Evolutionary conservation across 1,140 invertebrate species (phyloP).

Genomic region (Fragariocoptes setiger): DNA sequence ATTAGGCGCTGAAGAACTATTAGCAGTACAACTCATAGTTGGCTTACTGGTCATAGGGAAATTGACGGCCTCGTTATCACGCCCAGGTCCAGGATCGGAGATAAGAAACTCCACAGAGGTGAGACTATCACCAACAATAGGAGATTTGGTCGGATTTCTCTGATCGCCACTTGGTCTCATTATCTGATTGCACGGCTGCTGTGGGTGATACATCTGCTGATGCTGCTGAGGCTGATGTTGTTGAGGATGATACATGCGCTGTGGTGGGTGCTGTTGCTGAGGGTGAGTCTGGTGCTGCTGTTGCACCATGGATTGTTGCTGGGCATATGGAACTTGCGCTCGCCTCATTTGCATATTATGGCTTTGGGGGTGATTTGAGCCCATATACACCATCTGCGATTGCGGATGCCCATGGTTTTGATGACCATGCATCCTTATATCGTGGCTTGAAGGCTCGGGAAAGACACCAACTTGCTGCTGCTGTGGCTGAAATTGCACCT

Average conservation of each 20-base stretch:
- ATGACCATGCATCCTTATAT: too few species aligned
- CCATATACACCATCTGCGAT: too few species aligned
- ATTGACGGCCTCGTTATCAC: slow-evolving; percentile 8
- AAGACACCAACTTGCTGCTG: slow-evolving; percentile 1
- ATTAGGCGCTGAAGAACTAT: too few species aligned
- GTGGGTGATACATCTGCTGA: neutral
- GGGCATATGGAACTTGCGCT: too few species aligned
- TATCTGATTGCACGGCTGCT: neutral
- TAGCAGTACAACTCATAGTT: too few species aligned
- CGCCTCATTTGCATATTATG: too few species aligned
- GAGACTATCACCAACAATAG: slow-evolving; percentile 7
- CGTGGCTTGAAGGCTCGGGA: too few species aligned
- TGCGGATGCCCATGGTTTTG: too few species aligned
- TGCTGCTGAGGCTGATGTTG: slow-evolving; percentile 9
- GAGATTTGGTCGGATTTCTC: neutral
- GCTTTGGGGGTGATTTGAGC: too few species aligned
- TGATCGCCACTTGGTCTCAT: neutral
- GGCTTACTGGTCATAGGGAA: too few species aligned
- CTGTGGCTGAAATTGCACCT: slow-evolving; percentile 13
- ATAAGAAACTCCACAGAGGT: slow-evolving; percentile 7
- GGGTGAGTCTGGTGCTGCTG: slow-evolving; percentile 9
- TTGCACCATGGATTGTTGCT: neutral
- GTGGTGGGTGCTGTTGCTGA: slow-evolving; percentile 8
- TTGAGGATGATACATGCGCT: slow-evolving; percentile 9
- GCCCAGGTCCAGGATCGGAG: slow-evolving; percentile 5